phyloP scores from a whole-genome alignment of 2,113 vertebrate genomes.

The Corydoras sp. region DNA sequence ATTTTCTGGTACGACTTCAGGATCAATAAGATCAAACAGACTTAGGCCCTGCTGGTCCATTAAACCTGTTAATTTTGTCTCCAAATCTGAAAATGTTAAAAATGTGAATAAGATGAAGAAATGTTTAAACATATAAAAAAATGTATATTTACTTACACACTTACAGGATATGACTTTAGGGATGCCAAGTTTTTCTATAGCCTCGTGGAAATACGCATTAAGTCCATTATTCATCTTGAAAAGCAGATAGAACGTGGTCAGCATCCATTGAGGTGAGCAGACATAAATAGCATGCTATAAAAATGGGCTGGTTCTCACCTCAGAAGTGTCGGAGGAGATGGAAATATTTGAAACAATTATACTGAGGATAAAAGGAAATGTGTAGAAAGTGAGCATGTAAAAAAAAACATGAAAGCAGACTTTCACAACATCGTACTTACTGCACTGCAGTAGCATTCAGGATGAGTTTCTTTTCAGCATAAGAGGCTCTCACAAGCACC shows the following conservation, averaged over 20 bases:
- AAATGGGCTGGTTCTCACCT: constrained; percentile 32
- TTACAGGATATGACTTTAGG: constrained; percentile 73
- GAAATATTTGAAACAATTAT: constrained; percentile 30
- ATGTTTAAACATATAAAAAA: neutral
- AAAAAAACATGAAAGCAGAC: neutral
- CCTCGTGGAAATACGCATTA: constrained; percentile 56
- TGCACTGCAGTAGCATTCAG: constrained; percentile 50
- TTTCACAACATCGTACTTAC: constrained; percentile 43
- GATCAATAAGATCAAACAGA: constrained; percentile 70
- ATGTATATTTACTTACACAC: constrained; percentile 29
- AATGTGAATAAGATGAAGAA: neutral
- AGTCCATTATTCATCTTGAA: constrained; percentile 48
- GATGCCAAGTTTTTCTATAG: constrained; percentile 63
- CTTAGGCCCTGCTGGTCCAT: constrained; percentile 71
- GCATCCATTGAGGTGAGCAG: neutral
- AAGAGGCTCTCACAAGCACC: constrained; percentile 60
- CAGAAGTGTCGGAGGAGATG: constrained; percentile 3
- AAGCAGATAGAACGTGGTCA: neutral
- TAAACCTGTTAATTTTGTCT: constrained; percentile 60
- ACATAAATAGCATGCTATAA: neutral
- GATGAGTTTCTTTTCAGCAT: constrained; percentile 68
- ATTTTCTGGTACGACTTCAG: constrained; percentile 66
- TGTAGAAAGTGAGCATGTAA: neutral
- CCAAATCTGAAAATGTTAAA: constrained; percentile 59
- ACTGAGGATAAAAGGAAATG: constrained; percentile 37